Evolutionary conservation across 2,113 vertebrate genomes (phyloP), one percentile per base, ranked within the genome.

Genomic region (Myotis yumanensis): DNA sequence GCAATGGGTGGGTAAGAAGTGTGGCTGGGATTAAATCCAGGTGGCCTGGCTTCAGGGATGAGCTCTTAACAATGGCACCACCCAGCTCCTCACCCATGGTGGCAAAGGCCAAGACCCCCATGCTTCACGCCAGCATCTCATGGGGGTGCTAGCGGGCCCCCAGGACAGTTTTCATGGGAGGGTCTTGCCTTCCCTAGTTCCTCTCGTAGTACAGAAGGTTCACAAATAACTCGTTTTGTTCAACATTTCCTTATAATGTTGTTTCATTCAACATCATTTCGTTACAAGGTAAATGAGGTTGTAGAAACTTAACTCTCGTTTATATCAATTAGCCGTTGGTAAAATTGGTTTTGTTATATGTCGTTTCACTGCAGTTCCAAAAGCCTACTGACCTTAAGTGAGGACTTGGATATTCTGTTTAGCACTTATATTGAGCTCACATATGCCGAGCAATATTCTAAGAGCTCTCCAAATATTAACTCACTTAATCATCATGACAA

Each of bases 381-480:
- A 28, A 62, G 17, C 16, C 80, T 82, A 62, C 64, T 3, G 28
- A 43, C 37, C 17, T 83, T 46, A 46, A 46, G 80, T 32, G 80
- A 83, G 28, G 57, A 64, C 28, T 22, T 64, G 9, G 62, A 1
- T 87, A 43, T 52, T 59, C 64, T 89, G 22, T n/a, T 73, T 57
- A 83, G 16, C 32, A 12, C 0, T 30, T 30, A 17, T 5, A 35
- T 86, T 73, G 83, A 79, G 64, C 71, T 37, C 52, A 37, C 28
- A 10, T n/a, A n/a, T 80, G 25, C 16, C 69, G 54, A 37, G 37
- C 5, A 28, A 40, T 54, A 23, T 54, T 81, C 35, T 52, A 86
- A 79, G 35, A 51, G 20, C n/a, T 88, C 80, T 35, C 48, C 52
- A 89, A 22, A 86, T 62, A 79, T 82, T 82, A 62, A 59, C 54